Percentiles rank a stretch among this genome's conserved stretches.
Evolutionary conservation across 2,113 vertebrate species (phyloP).

Genomic region (Polyodon spathula): DNA sequence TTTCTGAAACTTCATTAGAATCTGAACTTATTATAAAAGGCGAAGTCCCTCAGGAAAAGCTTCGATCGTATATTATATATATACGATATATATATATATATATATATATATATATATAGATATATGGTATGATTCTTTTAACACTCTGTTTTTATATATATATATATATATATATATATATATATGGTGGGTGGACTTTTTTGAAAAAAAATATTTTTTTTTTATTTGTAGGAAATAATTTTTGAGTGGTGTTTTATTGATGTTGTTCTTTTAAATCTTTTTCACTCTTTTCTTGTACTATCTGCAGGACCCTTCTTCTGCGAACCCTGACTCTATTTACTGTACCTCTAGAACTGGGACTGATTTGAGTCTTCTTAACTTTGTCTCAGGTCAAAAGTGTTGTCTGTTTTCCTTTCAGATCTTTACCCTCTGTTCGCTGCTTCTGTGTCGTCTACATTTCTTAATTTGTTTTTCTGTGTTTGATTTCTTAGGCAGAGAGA

Average conservation of each 20-base stretch:
- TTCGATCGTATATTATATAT: too few species aligned
- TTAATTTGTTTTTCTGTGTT: conserved; percentile 33
- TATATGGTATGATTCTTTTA: too few species aligned
- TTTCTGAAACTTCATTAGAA: too few species aligned
- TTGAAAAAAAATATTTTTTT: too few species aligned
- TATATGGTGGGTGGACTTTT: too few species aligned
- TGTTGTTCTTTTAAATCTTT: conserved; percentile 38
- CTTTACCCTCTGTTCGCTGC: conserved; percentile 20
- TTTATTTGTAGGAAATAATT: too few species aligned
- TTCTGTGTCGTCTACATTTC: conserved; percentile 22
- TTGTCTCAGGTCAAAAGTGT: conserved; percentile 33
- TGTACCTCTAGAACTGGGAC: conserved; percentile 38
- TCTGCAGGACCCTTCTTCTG: conserved; percentile 44
- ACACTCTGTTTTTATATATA: too few species aligned
- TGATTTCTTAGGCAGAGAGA: conserved; percentile 36
- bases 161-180: too few species aligned
- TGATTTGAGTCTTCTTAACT: conserved; percentile 41
- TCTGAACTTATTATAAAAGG: too few species aligned
- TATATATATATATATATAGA: too few species aligned
- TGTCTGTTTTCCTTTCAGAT: conserved; percentile 44
- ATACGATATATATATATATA: too few species aligned
- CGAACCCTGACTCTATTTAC: conserved; percentile 33
- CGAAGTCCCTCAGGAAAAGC: too few species aligned
- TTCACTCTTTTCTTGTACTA: conserved; percentile 51
- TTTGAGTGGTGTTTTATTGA: conserved; percentile 11